A percentile compares a stretch with the other conserved stretches of the same genome.
Conservation (phyloP, 2,113 vertebrate genomes). For the Lagopus muta region DNA sequence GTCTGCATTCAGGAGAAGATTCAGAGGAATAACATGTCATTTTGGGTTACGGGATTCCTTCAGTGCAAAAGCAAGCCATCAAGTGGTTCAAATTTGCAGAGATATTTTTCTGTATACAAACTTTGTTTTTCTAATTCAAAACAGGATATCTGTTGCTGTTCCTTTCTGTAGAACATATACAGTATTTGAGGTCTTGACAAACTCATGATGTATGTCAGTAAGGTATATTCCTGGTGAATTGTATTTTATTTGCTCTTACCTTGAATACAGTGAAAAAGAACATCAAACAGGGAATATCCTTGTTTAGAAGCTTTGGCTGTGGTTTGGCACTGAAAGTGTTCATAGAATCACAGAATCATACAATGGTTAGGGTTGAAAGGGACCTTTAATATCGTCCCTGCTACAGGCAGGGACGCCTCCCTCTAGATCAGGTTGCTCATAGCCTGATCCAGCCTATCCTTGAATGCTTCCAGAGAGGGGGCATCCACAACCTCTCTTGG, state of each 20-base stretch:
- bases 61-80: neutral
- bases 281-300: neutral
- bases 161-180: neutral
- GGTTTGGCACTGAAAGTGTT: neutral
- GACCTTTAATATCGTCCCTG: too few species aligned
- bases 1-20: neutral
- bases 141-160: neutral
- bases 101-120: neutral
- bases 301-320: constrained; percentile 8
- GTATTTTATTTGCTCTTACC: neutral
- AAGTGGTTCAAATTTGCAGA: neutral
- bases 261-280: neutral
- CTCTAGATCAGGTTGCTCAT: too few species aligned
- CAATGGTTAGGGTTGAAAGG: too few species aligned
- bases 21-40: neutral
- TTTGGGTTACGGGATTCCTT: neutral
- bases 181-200: neutral
- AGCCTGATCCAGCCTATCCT: too few species aligned
- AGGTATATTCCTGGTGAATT: neutral
- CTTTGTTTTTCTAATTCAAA: neutral
- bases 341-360: too few species aligned
- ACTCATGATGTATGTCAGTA: neutral
- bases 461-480: too few species aligned
- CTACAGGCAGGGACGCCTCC: too few species aligned
- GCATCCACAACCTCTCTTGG: too few species aligned